Base-by-base conservation (phyloP, 2,888 invertebrate genomes). In the Macrophya annulata region DNA sequence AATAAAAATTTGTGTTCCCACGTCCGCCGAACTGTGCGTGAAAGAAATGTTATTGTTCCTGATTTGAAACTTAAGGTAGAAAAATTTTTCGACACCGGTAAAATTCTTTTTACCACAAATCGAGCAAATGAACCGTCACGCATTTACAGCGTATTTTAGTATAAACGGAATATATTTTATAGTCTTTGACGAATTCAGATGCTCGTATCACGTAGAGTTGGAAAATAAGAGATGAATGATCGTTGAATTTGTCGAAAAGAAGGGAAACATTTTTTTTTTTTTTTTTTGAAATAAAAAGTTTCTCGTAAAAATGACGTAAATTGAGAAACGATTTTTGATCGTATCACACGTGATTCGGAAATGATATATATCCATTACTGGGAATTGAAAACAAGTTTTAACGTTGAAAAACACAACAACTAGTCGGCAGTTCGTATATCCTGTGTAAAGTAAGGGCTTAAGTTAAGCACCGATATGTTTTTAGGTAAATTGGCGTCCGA, bases 401-500 rank as follows among this genome's bases (percentile, higher is more conserved):
- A 31, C 51, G 51, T 77, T 62, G 43, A 62, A 62, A 62, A 81
- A 81, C 43, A 81, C 21, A 62, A 59, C 48, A 37, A 25, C 21
- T 40, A 21, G 59, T 12, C 43, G 62, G 62, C 21, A 62, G 31
- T 48, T 10, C 31, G 90, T 90, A 91, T 91, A 91, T 91, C 91
- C 92, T 91, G 90, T 88, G 90, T 89, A 87, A 87, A 87, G 87
- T 89, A 89, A 89, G 90, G 89, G 90, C 91, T 90, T 89, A 90
- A 89, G 68, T 83, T 4, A 17, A 48, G 71, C 48, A 43, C 15
- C 83, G 83, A 83, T 65, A 65, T 51, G 83, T 83, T 83, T 83
- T 51, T 83, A 83, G 83, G 83, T 83, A 83, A 83, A 83, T 83
- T 25, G 83, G 83, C 71, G 68, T 68, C 68, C 81, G 81, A 79